These are phyloP conservation scores for Acromyrmex echinatior DNA, from an alignment of 1,140 invertebrate genomes.

Conservation along the genomic window DNA sequence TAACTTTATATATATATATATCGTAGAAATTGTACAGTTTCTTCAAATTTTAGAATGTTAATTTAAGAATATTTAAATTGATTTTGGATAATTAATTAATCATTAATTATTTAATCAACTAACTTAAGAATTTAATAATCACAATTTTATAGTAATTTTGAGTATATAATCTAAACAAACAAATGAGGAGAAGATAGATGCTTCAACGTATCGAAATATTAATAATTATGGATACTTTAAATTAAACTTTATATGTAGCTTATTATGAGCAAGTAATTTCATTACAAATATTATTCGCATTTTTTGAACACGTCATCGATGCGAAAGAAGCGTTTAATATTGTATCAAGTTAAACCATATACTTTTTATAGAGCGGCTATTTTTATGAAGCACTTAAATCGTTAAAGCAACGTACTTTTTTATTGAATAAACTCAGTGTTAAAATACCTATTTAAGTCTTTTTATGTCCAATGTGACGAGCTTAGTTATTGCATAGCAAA, in stretches of 20 bases:
- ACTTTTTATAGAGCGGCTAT: neutral
- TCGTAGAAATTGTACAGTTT: neutral
- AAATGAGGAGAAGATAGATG: neutral
- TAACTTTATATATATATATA: neutral
- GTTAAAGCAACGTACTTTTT: neutral
- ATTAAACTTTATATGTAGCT: neutral
- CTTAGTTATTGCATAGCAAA: neutral
- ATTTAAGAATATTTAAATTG: neutral
- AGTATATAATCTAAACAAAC: neutral
- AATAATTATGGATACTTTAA: neutral
- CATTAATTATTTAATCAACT: neutral
- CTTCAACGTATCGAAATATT: slow-evolving; percentile 2
- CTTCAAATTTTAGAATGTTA: neutral
- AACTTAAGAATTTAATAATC: slow-evolving; percentile 4
- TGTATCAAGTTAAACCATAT: slow-evolving; percentile 18
- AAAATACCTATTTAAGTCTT: slow-evolving; percentile 25
- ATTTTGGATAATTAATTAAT: neutral
- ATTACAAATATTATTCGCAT: slow-evolving; percentile 23
- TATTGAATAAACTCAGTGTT: neutral
- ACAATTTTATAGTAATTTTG: neutral
- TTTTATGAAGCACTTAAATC: slow-evolving; percentile 26
- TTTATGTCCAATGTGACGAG: slow-evolving; percentile 14
- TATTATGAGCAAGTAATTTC: neutral
- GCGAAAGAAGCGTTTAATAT: slow-evolving; percentile 12
- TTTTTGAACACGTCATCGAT: neutral